Conservation (phyloP, 2,888 invertebrate species). For the Melinopterus prodromus region DNA sequence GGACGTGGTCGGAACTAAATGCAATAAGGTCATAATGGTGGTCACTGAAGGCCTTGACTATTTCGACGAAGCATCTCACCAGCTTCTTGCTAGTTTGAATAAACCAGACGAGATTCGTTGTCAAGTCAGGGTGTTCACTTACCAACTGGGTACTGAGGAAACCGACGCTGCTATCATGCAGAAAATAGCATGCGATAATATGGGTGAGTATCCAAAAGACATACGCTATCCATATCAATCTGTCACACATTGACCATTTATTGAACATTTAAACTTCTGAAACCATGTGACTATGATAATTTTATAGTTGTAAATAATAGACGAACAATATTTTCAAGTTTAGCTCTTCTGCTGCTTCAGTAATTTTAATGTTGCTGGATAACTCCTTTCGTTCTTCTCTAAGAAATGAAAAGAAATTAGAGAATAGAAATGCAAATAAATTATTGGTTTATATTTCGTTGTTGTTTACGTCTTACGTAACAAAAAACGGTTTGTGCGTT, state of each 20-base stretch:
- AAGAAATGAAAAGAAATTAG: no score
- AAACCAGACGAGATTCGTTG: constrained; percentile 73
- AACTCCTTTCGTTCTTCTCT: no score
- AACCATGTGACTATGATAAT: no score
- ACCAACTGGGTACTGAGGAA: constrained; percentile 83
- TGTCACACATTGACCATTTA: not conserved
- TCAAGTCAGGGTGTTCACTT: constrained; percentile 86
- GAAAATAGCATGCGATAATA: constrained; percentile 98
- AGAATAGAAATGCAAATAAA: no score
- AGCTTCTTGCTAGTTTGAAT: constrained; percentile 57
- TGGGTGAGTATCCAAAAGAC: constrained; percentile 63
- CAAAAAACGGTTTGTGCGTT: no score
- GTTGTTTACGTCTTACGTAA: no score
- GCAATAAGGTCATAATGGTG: constrained; percentile 97
- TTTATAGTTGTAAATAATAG: no score
- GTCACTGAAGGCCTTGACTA: constrained; percentile 97
- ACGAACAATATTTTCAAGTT: no score
- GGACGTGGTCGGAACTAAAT: constrained; percentile 57
- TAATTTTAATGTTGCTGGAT: no score
- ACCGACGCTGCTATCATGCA: constrained; percentile 90
- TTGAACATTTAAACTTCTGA: not conserved
- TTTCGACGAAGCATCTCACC: constrained; percentile 70
- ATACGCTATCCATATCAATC: not conserved
- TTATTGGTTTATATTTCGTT: no score
- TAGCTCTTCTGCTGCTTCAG: no score